These are phyloP conservation scores for Stictocephala bisonia DNA, from an alignment of 2,888 invertebrate genomes.

Conservation along the genomic window DNA sequence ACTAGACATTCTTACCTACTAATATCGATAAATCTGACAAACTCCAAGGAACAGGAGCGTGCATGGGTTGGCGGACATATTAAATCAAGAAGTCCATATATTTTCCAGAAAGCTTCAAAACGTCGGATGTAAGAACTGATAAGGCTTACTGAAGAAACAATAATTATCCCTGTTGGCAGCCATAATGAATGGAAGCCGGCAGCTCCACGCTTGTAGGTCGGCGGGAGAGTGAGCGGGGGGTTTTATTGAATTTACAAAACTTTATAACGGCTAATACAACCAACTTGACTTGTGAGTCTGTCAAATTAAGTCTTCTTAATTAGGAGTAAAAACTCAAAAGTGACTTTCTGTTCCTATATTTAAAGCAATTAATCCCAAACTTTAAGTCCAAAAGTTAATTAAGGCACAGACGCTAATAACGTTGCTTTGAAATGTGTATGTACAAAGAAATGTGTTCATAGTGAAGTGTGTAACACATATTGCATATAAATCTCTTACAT, in stretches of 20 bases:
- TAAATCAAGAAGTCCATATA: conserved; percentile 25
- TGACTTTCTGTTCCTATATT: conserved; percentile 11
- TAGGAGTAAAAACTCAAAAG: conserved; percentile 34
- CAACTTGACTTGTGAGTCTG: conserved; percentile 33
- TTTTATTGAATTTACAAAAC: conserved; percentile 43
- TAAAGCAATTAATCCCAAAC: conserved; percentile 20
- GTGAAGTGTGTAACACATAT: too few species aligned
- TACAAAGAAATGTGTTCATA: too few species aligned
- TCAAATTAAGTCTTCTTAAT: conserved; percentile 31
- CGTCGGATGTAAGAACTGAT: conserved; percentile 41
- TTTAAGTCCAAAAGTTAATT: too few species aligned
- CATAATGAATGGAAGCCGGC: conserved; percentile 34
- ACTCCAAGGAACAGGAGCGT: too few species aligned
- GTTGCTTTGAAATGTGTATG: too few species aligned
- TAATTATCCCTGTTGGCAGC: conserved; percentile 43
- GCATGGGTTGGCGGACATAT: too few species aligned
- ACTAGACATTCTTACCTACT: too few species aligned
- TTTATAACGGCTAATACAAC: conserved; percentile 41
- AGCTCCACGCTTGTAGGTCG: background rate
- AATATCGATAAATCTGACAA: too few species aligned
- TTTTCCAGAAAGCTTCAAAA: conserved; percentile 36
- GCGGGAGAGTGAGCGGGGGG: conserved; percentile 18
- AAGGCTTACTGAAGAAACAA: conserved; percentile 43
- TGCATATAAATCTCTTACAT: too few species aligned
- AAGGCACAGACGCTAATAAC: too few species aligned